A percentile compares a stretch with the other conserved stretches of the same genome.
These are phyloP conservation scores for Halyomorpha halys DNA, from an alignment of 1,140 invertebrate species.

Conservation along the genomic window DNA sequence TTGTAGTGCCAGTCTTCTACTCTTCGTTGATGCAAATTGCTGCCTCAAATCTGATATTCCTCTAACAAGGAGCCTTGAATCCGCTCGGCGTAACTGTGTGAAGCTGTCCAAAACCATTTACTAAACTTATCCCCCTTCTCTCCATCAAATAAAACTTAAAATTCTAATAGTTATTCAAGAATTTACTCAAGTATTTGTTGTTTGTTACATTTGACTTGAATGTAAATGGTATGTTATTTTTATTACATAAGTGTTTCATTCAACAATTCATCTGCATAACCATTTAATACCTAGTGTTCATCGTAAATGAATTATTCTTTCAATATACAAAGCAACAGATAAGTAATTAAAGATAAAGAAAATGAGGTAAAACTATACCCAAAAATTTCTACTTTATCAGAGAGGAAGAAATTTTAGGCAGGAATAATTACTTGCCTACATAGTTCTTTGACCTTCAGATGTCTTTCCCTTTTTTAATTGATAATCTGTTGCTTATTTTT, in stretches of 20 bases:
- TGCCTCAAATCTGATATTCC: constrained; percentile 6
- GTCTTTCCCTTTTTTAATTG: not conserved
- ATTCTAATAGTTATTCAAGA: not conserved
- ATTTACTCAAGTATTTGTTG: no score
- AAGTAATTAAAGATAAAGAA: not conserved
- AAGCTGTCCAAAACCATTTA: constrained; percentile 19
- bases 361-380: no score
- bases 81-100: constrained; percentile 7
- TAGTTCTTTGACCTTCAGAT: no score
- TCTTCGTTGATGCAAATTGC: constrained; percentile 11
- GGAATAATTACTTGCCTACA: no score
- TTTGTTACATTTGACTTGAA: not conserved
- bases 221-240: not conserved
- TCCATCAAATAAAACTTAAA: constrained; percentile 5
- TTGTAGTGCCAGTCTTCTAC: constrained; percentile 14
- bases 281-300: not conserved
- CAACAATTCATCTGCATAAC: not conserved
- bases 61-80: not conserved
- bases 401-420: no score
- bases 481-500: not conserved
- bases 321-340: not conserved
- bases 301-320: not conserved
- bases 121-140: constrained; percentile 13
- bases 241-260: not conserved
- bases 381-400: no score